Evolutionary conservation across 2,113 vertebrate species (phyloP).

Genomic region (Spea bombifrons): DNA sequence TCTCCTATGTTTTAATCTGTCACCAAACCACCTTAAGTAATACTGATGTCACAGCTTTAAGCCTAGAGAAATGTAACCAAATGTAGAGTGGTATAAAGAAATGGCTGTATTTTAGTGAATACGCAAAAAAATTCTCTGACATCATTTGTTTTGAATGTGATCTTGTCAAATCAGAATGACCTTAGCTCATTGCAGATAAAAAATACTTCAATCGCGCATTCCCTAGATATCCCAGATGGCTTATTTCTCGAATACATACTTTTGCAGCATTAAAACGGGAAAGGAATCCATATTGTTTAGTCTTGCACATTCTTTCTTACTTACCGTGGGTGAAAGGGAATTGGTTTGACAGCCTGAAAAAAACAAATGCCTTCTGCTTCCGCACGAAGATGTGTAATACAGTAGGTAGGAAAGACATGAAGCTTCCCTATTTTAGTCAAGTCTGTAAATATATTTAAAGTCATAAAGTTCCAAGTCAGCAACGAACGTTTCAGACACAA

Average conservation of each 20-base stretch:
- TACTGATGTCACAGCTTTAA: background rate
- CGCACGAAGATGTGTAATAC: constrained; percentile 14
- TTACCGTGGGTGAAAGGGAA: constrained; percentile 27
- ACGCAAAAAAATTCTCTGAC: background rate
- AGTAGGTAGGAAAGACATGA: background rate
- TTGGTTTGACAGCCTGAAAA: constrained; percentile 12
- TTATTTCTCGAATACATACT: constrained; percentile 52
- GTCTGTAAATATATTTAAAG: background rate
- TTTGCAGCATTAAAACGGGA: constrained; percentile 53
- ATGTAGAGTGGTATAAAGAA: background rate
- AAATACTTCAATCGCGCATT: constrained; percentile 45
- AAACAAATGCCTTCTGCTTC: background rate
- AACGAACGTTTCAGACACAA: background rate
- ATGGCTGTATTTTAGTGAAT: background rate
- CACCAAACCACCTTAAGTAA: no score
- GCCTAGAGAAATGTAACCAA: background rate
- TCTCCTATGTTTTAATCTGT: no score
- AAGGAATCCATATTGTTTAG: constrained; percentile 62
- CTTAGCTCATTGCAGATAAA: constrained; percentile 8
- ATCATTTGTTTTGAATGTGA: background rate
- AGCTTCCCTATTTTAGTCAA: background rate
- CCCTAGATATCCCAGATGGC: constrained; percentile 42
- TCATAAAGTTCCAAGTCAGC: background rate
- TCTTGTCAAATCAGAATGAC: background rate
- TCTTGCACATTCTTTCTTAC: constrained; percentile 53